phyloP scores from a whole-genome alignment of 1,140 invertebrate genomes.

The Whitmania pigra region DNA sequence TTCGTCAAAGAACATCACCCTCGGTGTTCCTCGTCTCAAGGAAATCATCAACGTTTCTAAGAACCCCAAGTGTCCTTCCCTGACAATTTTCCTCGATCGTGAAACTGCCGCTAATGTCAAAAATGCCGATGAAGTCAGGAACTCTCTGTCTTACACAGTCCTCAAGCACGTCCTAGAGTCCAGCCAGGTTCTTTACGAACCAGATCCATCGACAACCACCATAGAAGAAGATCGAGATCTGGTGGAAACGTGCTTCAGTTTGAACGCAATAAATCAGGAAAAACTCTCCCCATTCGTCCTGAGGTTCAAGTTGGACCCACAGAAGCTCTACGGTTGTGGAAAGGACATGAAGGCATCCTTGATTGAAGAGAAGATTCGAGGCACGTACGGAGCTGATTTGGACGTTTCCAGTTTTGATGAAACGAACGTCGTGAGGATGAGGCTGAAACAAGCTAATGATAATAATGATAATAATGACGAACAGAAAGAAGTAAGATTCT shows the following conservation, averaged over 20 bases:
- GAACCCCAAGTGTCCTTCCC: slow-evolving; percentile 93
- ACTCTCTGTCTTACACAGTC: slow-evolving; percentile 91
- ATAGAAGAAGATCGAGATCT: slow-evolving; percentile 98
- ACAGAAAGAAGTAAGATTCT: slow-evolving; percentile 51
- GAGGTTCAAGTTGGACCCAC: slow-evolving; percentile 47
- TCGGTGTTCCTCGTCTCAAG: slow-evolving; percentile 82
- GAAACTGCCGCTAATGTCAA: slow-evolving; percentile 86
- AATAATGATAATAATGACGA: too few species aligned
- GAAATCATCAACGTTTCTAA: slow-evolving; percentile 99
- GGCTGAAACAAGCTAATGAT: slow-evolving; percentile 90
- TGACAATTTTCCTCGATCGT: slow-evolving; percentile 91
- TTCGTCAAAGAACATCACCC: slow-evolving; percentile 98
- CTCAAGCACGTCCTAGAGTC: slow-evolving; percentile 92
- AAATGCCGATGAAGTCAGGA: slow-evolving; percentile 93
- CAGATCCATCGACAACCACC: slow-evolving; percentile 93
- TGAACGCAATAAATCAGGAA: slow-evolving; percentile 97
- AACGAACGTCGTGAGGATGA: slow-evolving; percentile 87
- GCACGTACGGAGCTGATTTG: too few species aligned
- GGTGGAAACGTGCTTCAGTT: slow-evolving; percentile 83
- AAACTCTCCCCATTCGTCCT: slow-evolving; percentile 96
- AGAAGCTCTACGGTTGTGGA: slow-evolving; percentile 63
- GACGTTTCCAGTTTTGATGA: slow-evolving; percentile 57
- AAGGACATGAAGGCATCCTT: slow-evolving; percentile 99
- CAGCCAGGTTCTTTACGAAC: slow-evolving; percentile 98
- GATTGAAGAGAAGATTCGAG: slow-evolving; percentile 84